Evolutionary conservation across 2,797 vertebrate genomes (phyloP), one percentile per base, ranked within the genome.

Genomic region (Enoplosus armatus): DNA sequence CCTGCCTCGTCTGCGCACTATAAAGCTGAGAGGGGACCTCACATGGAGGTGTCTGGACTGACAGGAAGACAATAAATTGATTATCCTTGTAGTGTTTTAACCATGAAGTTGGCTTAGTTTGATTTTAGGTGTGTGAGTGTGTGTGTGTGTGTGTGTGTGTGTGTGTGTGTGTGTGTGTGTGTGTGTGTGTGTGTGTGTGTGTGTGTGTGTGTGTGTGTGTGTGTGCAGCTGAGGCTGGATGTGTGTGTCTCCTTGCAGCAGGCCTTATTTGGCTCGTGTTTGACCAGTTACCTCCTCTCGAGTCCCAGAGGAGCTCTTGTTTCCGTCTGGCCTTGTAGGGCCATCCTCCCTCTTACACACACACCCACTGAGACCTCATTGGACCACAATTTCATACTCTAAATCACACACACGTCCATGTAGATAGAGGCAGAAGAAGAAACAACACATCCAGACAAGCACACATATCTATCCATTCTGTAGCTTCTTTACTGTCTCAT

Each of bases 231-330:
- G 15, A 77, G 79, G 60, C 70, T 83, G 77, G 45, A 56, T 84
- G 79, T 84, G 79, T 85, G 87, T 56, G 66, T 81, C 89, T 91
- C 82, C 79, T 59, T 80, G 72, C 77, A 90, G 80, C 93, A 92
- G 92, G 88, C 97, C 96, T 94, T 97, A 97, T 98, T 97, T 97
- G 97, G 97, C 95, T 92, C 80, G 86, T 22, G 84, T 94, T 94
- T 95, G 95, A 94, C 93, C 93, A 86, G 84, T 94, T 93, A 91
- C 92, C 93, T 94, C 94, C 93, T 95, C 95, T 90, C 69, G 77
- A 91, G 89, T 90, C 90, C 86, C 84, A 88, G 90, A 84, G 90
- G 91, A 94, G 93, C 91, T 81, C 82, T 89, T 77, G 92, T 89
- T 96, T 97, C 94, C 93, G 92, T 94, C 89, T 95, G 72, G 76